These are phyloP conservation scores for Gandaritis pyraliata DNA, from an alignment of 2,888 invertebrate species.

Conservation along the genomic window DNA sequence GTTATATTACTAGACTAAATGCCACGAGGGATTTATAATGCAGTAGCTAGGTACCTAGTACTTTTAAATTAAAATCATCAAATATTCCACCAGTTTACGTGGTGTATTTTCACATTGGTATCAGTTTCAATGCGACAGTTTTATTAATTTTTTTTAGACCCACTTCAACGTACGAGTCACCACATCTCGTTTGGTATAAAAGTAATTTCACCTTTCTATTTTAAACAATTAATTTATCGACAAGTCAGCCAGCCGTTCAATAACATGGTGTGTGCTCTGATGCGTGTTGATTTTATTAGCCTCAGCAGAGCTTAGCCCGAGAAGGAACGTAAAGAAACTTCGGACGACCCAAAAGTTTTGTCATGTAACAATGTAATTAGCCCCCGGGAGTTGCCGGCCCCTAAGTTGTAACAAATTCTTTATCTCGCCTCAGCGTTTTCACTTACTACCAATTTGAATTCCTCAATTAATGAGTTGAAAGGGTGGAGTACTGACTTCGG, in stretches of 20 bases:
- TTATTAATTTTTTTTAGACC: background rate
- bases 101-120: conserved; percentile 9
- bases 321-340: conserved; percentile 77
- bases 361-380: conserved; percentile 82
- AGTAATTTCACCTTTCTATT: too few species aligned
- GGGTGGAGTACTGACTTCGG: conserved; percentile 41
- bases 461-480: conserved; percentile 52
- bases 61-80: conserved; percentile 29
- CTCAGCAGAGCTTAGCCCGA: conserved; percentile 63
- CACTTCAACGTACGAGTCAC: too few species aligned
- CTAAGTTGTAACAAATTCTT: conserved; percentile 75
- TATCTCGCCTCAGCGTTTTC: conserved; percentile 72
- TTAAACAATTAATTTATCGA: conserved; percentile 40
- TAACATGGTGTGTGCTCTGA: conserved; percentile 63
- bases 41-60: conserved; percentile 13
- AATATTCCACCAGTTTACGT: conserved; percentile 19
- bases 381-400: conserved; percentile 67
- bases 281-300: conserved; percentile 72
- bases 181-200: too few species aligned
- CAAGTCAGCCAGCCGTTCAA: conserved; percentile 53
- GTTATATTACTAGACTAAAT: conserved; percentile 16
- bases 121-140: conserved; percentile 4
- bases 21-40: conserved; percentile 28
- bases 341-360: conserved; percentile 77
- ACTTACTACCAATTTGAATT: conserved; percentile 68